These are phyloP conservation scores for Leptura quadrifasciata DNA, from an alignment of 2,888 invertebrate species.

Conservation along the genomic window DNA sequence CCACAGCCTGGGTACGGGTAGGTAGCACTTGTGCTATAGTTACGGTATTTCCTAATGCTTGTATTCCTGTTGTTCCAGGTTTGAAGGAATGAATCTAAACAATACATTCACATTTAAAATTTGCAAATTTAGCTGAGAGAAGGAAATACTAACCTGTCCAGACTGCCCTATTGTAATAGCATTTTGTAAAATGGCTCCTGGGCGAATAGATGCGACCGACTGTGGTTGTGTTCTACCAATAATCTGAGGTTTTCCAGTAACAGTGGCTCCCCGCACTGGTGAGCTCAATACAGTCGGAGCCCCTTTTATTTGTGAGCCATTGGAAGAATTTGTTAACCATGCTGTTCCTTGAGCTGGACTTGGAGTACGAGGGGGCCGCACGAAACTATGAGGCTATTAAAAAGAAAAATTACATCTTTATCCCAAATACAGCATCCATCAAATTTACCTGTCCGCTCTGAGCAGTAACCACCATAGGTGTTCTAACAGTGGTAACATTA, in stretches of 20 bases:
- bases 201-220: slow-evolving; percentile 68
- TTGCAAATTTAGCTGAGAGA: slow-evolving; percentile 18
- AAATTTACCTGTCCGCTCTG: slow-evolving; percentile 63
- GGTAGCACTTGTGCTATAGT: slow-evolving; percentile 71
- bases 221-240: slow-evolving; percentile 68
- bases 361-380: slow-evolving; percentile 70
- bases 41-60: slow-evolving; percentile 69
- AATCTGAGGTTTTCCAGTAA: slow-evolving; percentile 69
- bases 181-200: slow-evolving; percentile 71
- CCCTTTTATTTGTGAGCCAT: slow-evolving; percentile 71
- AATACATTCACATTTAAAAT: slow-evolving; percentile 13
- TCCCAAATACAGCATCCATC: not conserved
- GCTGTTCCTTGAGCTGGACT: slow-evolving; percentile 72
- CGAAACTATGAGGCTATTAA: slow-evolving; percentile 64
- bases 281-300: slow-evolving; percentile 71
- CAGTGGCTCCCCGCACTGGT: slow-evolving; percentile 69
- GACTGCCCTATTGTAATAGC: slow-evolving; percentile 71
- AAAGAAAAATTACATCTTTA: not conserved
- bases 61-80: slow-evolving; percentile 67
- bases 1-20: slow-evolving; percentile 71
- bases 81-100: slow-evolving; percentile 68
- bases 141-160: slow-evolving; percentile 63
- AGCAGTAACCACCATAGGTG: slow-evolving; percentile 70
- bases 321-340: slow-evolving; percentile 69
- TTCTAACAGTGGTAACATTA: slow-evolving; percentile 75